These are phyloP conservation scores for Lophius americanus DNA, from an alignment of 2,797 vertebrate genomes.

Conservation along the genomic window DNA sequence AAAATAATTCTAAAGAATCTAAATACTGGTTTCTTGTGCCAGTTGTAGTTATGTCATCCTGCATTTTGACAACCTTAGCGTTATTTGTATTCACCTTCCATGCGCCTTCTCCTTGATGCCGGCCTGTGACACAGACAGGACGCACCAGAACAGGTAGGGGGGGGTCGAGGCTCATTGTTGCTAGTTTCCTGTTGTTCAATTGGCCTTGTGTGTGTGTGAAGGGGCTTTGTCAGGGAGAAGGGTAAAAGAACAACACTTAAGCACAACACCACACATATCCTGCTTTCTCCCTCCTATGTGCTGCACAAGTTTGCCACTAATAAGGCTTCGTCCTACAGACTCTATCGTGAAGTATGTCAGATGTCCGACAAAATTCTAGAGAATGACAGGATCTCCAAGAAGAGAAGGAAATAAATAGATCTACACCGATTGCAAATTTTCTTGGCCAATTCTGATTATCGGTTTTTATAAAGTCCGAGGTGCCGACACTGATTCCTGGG, in stretches of 20 bases:
- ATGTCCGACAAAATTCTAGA: constrained; percentile 12
- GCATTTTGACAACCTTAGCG: no score
- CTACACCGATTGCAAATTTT: no score
- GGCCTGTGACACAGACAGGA: constrained; percentile 54
- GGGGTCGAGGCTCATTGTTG: constrained; percentile 69
- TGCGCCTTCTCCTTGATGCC: constrained; percentile 35
- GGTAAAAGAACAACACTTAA: constrained; percentile 38
- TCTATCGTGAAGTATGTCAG: constrained; percentile 7
- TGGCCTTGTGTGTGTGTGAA: constrained; percentile 35
- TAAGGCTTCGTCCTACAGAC: constrained; percentile 21
- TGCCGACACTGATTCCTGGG: no score
- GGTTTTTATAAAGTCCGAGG: no score
- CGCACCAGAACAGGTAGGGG: constrained; percentile 56
- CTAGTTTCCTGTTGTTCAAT: constrained; percentile 77
- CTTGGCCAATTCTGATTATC: no score
- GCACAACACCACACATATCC: constrained; percentile 16
- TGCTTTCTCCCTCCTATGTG: constrained; percentile 33
- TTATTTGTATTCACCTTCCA: constrained; percentile 18
- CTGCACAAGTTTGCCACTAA: constrained; percentile 41
- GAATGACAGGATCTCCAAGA: not conserved
- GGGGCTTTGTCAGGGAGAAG: constrained; percentile 42
- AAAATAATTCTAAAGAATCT: no score
- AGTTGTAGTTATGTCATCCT: not conserved
- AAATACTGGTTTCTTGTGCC: no score
- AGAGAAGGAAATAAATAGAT: not conserved